Evolutionary conservation across 2,113 vertebrate genomes (phyloP), one percentile per base, ranked within the genome.

Genomic region (Pseudorectes ferrugineus): DNA sequence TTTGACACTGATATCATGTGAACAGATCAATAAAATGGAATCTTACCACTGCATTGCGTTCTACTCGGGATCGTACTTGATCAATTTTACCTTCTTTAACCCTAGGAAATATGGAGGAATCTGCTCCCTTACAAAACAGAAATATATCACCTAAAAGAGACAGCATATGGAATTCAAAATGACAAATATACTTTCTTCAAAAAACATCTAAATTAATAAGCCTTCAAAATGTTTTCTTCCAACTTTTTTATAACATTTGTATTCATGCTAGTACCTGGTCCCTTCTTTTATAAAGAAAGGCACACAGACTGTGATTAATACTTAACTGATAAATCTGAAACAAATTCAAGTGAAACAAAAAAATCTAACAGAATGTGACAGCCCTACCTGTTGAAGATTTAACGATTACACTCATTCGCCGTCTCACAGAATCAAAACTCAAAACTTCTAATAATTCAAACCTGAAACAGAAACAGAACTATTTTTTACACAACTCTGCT

Each of bases 381-480:
- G 19, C 6, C 23, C 88, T 98, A 99, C 99, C 99, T 97, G 98
- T 78, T 77, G 83, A 80, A 54, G 98, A 98, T 73, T 96, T 98
- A 87, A 99, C 99, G 2, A 99, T 99, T 14, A 99, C 99, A 35
- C 99, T 99, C 99, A 99, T 99, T 82, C 99, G 98, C 51, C 99
- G 98, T 77, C 99, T 98, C 67, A 99, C 99, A 3, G 99, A 99
- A 97, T 99, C 99, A 72, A 99, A 99, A 55, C 98, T 99, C 93
- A 99, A 94, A 91, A 99, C 97, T 23, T 99, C 98, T 52, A 99
- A 71, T 61, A 99, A 96, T 94, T 99, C 99, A 93, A 99, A 99
- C 95, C 99, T 99, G 95, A 70, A 84, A 73, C 43, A 75, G 66
- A 88, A 76, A 82, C 14, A 82, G 31, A 82, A 15, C 46, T 57